phyloP scores from a whole-genome alignment of 1,140 invertebrate species.

The Orius insidiosus region DNA sequence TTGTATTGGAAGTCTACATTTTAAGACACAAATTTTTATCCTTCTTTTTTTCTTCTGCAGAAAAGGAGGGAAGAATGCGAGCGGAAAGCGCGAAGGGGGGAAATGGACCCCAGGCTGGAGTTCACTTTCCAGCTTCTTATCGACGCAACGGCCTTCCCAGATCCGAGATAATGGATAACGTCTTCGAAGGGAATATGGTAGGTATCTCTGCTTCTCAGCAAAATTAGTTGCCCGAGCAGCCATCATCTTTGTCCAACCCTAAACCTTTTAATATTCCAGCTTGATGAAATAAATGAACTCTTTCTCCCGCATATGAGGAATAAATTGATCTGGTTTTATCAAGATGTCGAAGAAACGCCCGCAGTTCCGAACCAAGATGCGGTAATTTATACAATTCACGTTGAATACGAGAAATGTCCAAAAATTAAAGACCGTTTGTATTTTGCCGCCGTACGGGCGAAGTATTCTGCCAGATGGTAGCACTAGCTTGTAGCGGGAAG shows the following conservation, averaged over 20 bases:
- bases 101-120: conserved; percentile 75
- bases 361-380: conserved; percentile 28
- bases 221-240: too few relatives aligned
- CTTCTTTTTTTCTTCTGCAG: conserved; percentile 31
- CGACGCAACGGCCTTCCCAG: conserved; percentile 55
- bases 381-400: too few relatives aligned
- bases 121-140: conserved; percentile 73
- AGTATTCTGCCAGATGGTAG: too few relatives aligned
- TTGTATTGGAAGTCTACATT: too few relatives aligned
- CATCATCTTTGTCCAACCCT: not conserved
- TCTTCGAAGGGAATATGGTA: conserved; percentile 75
- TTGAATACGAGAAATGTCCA: too few relatives aligned
- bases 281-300: conserved; percentile 75
- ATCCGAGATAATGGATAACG: conserved; percentile 73
- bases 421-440: too few relatives aligned
- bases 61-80: conserved; percentile 78
- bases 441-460: too few relatives aligned
- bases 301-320: conserved; percentile 71
- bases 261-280: too few relatives aligned
- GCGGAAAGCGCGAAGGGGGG: conserved; percentile 64
- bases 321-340: conserved; percentile 82
- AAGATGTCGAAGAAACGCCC: conserved; percentile 53
- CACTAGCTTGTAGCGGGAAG: too few relatives aligned
- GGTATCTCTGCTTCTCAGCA: too few relatives aligned
- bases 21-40: not conserved